phyloP scores from a whole-genome alignment of 1,140 invertebrate species.

The Archivesica marissinica region DNA sequence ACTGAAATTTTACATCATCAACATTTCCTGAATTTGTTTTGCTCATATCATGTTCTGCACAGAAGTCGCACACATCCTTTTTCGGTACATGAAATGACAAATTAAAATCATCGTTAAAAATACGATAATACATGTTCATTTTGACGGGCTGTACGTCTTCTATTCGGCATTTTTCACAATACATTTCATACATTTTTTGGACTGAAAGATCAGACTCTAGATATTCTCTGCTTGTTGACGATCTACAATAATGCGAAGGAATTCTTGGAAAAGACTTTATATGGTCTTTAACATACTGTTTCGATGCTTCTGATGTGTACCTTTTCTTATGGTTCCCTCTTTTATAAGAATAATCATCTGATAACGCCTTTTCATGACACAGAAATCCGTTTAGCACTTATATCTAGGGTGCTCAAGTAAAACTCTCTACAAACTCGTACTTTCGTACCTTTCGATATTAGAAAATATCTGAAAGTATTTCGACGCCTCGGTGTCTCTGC shows the following conservation, averaged over 20 bases:
- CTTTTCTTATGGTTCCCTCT: no score
- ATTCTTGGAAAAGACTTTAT: conserved; percentile 13
- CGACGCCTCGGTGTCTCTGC: no score
- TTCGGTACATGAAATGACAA: conserved; percentile 59
- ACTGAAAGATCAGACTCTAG: not conserved
- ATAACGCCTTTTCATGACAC: no score
- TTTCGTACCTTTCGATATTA: no score
- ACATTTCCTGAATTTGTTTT: not conserved
- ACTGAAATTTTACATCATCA: not conserved
- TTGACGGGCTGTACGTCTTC: conserved; percentile 41
- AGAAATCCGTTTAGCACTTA: no score
- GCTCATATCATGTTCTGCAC: conserved; percentile 11
- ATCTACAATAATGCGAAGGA: not conserved
- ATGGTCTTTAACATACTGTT: not conserved
- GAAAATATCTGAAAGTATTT: no score
- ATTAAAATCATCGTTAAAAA: conserved; percentile 65
- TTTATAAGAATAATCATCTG: no score
- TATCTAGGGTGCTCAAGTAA: no score
- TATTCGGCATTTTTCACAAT: conserved; percentile 36
- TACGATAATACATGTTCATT: conserved; percentile 40
- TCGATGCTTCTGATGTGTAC: no score
- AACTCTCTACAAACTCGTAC: no score
- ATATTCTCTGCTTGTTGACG: not conserved
- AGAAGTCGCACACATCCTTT: conserved; percentile 63
- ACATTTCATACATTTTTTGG: conserved; percentile 34